Conservation (phyloP, 2,113 vertebrate species). For the Platichthys flesus region DNA sequence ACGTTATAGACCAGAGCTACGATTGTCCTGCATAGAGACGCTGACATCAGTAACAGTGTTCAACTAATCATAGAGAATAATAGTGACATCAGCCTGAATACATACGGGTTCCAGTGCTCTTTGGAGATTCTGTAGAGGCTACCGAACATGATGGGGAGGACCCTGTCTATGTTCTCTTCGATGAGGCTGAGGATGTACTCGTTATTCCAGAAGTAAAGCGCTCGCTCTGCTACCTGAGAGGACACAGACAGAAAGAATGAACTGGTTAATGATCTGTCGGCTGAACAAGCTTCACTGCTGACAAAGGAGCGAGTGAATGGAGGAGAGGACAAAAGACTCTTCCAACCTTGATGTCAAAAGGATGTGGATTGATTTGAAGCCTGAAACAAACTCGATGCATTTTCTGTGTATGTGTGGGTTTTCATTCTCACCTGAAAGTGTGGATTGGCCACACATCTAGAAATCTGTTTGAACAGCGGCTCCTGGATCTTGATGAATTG, state of each 20-base stretch:
- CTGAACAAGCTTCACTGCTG: not conserved
- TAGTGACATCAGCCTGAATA: conserved; percentile 42
- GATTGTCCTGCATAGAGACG: conserved; percentile 87
- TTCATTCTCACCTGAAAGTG: conserved; percentile 91
- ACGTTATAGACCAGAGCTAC: conserved; percentile 97
- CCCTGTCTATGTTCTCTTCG: conserved; percentile 96
- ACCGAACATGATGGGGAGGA: conserved; percentile 97
- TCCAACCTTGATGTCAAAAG: not conserved
- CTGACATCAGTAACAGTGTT: not conserved
- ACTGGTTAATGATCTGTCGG: not conserved
- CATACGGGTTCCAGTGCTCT: conserved; percentile 99
- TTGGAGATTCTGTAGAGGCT: conserved; percentile 99
- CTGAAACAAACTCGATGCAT: not conserved
- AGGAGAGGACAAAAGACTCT: too few species aligned
- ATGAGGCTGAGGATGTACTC: conserved; percentile 99
- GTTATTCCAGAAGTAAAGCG: conserved; percentile 99
- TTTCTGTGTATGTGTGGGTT: not conserved
- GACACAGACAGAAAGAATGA: not conserved
- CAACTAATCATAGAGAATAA: too few species aligned
- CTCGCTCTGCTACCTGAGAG: conserved; percentile 93
- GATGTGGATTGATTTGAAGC: not conserved
- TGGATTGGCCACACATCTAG: conserved; percentile 95
- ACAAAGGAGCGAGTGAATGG: not conserved
- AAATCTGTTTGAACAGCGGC: conserved; percentile 97
- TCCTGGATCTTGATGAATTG: conserved; percentile 99